Evolutionary conservation across 2,797 vertebrate species (phyloP).

Genomic region (Sebastes goodei): DNA sequence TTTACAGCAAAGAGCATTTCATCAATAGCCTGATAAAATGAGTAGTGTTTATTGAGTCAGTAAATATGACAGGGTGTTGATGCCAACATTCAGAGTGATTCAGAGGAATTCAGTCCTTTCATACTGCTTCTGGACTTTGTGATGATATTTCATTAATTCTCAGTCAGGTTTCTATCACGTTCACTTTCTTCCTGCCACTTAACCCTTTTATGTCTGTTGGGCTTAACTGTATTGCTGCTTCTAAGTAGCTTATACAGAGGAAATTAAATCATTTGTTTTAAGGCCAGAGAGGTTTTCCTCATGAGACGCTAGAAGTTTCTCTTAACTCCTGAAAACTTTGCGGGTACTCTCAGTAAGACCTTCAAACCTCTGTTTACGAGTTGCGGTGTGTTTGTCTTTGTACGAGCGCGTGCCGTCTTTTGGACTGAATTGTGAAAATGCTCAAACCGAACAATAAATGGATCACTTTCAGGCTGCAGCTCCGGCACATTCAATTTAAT

Average conservation of each 20-base stretch:
- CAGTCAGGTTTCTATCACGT: not conserved
- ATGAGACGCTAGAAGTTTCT: not conserved
- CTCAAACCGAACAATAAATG: conserved; percentile 38
- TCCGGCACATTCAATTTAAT: conserved; percentile 39
- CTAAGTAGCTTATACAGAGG: not conserved
- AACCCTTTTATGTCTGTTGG: not conserved
- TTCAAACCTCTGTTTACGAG: not conserved
- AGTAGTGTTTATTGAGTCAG: not conserved
- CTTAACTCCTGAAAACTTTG: not conserved
- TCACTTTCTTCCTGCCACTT: not conserved
- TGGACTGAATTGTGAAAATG: not conserved
- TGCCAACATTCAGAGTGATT: conserved; percentile 2
- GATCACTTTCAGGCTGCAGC: conserved; percentile 9
- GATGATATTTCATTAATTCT: not conserved
- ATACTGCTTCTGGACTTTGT: not conserved
- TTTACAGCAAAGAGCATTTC: not conserved
- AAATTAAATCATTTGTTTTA: not conserved
- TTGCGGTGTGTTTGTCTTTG: too few species aligned
- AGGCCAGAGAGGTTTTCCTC: not conserved
- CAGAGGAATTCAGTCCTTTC: not conserved
- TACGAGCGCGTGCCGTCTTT: not conserved
- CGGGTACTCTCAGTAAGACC: not conserved
- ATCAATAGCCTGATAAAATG: not conserved
- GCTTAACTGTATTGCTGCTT: not conserved
- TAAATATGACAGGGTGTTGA: not conserved